These are phyloP conservation scores for Mola mola DNA, from an alignment of 2,113 vertebrate species.

Conservation along the genomic window DNA sequence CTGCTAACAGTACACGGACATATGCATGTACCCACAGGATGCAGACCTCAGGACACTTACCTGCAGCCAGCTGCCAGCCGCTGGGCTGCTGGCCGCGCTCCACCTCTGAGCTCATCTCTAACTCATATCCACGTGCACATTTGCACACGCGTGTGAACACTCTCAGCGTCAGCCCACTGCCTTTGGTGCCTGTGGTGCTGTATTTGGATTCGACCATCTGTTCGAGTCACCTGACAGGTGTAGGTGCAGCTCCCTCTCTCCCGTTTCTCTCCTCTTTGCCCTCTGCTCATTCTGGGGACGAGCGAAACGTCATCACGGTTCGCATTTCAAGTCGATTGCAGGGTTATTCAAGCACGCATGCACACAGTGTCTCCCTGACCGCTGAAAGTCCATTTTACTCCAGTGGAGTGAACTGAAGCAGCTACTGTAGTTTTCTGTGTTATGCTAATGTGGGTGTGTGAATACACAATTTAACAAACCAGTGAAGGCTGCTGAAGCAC, in stretches of 20 bases:
- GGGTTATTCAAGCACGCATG: constrained; percentile 2
- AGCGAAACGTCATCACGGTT: constrained; percentile 6
- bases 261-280: constrained; percentile 44
- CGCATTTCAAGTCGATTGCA: constrained; percentile 11
- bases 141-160: constrained; percentile 16
- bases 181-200: constrained; percentile 48
- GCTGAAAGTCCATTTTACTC: constrained; percentile 7
- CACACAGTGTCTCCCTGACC: neutral
- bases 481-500: constrained; percentile 7
- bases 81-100: constrained; percentile 63
- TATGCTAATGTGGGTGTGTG: constrained; percentile 17
- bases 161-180: constrained; percentile 38
- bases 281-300: constrained; percentile 24
- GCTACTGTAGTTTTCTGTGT: constrained; percentile 10
- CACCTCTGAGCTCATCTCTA: constrained; percentile 64
- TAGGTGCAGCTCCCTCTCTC: constrained; percentile 31
- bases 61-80: constrained; percentile 61
- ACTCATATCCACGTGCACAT: constrained; percentile 19
- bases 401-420: constrained; percentile 24
- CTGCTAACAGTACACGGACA: constrained; percentile 44
- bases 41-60: constrained; percentile 48
- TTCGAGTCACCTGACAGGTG: constrained; percentile 76
- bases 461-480: constrained; percentile 42
- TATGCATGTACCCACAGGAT: constrained; percentile 37
- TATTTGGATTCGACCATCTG: constrained; percentile 75